These are phyloP conservation scores for Gracilinanus agilis DNA, from an alignment of 2,113 vertebrate genomes.

Conservation along the genomic window DNA sequence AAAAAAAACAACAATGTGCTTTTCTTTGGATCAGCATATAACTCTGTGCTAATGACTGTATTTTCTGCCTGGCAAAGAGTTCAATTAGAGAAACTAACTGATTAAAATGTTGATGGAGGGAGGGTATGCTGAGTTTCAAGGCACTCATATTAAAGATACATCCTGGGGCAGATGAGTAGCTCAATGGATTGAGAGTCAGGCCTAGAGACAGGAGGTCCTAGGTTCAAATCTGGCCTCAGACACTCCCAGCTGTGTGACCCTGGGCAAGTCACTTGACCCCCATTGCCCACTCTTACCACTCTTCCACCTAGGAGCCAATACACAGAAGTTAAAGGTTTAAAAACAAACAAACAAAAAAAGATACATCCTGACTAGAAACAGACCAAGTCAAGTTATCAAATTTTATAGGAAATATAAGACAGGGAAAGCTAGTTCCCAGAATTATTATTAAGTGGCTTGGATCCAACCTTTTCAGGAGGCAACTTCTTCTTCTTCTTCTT, in stretches of 20 bases:
- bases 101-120: not conserved
- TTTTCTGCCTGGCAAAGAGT: conserved; percentile 1
- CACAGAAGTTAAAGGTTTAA: too few species aligned
- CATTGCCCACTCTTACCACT: too few species aligned
- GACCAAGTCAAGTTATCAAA: not conserved
- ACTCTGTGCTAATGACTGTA: not conserved
- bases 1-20: not conserved
- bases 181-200: too few species aligned
- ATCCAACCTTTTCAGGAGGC: not conserved
- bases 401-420: not conserved
- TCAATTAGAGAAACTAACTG: not conserved
- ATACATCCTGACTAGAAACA: not conserved
- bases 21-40: not conserved
- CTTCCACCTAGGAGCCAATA: too few species aligned
- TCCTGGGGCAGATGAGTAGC: too few species aligned
- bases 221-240: too few species aligned
- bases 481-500: too few species aligned
- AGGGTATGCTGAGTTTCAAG: not conserved
- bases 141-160: not conserved
- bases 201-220: too few species aligned
- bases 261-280: too few species aligned
- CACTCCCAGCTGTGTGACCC: too few species aligned
- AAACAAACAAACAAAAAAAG: too few species aligned
- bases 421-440: not conserved
- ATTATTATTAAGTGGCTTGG: conserved; percentile 3